Evolutionary conservation across 1,140 invertebrate genomes (phyloP), one percentile per base, ranked within the genome.

Genomic region (Scaptomyza graminum): DNA sequence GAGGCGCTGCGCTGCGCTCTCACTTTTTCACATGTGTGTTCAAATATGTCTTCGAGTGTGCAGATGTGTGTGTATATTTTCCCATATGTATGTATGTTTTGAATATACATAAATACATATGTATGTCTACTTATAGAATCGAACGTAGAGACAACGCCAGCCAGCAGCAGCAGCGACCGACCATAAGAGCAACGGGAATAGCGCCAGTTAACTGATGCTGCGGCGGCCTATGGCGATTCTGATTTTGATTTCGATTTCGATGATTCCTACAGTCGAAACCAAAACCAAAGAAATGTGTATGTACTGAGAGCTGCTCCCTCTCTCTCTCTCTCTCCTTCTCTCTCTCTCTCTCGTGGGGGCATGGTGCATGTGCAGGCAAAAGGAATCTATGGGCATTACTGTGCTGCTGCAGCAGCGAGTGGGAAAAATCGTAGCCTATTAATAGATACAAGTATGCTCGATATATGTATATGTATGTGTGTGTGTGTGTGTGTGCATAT

Each of bases 391-490:
- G 68, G 64, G 55, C 49, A 60, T 72, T 72, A 72, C 59, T 39
- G 43, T 60, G 56, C 54, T 60, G 25, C 49, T 6, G 15, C 74
- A 79, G 55, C 62, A 68, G 57, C 74, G 76, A 87, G 71, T 87
- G 83, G 74, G 66, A 85, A 85, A 85, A 87, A 81, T 82, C 82
- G 81, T 85, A 85, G 78, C 74, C 74, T 85, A 78, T 72, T 87
- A 69, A 85, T 85, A 85, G 78, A 81, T 81, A 28, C 70, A 54
- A 81, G 64, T 82, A 81, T 74, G 60, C 70, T 79, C 76, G 78
- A 62, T 34, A 69, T 50, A 12, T 7, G 41, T 41, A 49, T 73
- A 64, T 59, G 49, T 74, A 59, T 5, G 12, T 39, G 12, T 28
- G 56, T 47, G 5, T 46, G 3, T 34, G n/a, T 25, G 15, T 56